Evolutionary conservation across 2,113 vertebrate species (phyloP), one percentile per base, ranked within the genome.

Genomic region (Leucosticte australis): DNA sequence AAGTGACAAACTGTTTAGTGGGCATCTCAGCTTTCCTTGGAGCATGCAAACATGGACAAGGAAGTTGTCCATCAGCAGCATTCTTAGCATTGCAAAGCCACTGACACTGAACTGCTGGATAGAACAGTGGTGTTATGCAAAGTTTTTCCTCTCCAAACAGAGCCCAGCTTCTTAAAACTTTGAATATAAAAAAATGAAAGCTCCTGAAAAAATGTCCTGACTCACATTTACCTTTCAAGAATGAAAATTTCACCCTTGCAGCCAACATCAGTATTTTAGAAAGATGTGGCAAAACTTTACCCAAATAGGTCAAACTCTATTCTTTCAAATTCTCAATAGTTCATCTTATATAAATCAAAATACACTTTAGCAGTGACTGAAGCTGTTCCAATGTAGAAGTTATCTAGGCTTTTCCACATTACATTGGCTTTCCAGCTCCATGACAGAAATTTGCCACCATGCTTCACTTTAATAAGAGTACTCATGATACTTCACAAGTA

Each of bases 111-210:
- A 42, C 4, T 26, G 10, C 60, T 60, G 14, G 30, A 44, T 2
- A 65, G 5, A 86, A 83, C 0, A 0, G 33, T 30, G 37, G 7
- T 37, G 27, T 15, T 17, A 27, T 0, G 3, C 11, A 18, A 68
- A 37, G 15, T 1, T 56, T n/a, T 11, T 15, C 14, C 39, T 49
- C 16, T 52, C 24, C 31, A 69, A 4, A 26, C 14, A 74, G 5
- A 67, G 28, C 15, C 31, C 53, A 77, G 19, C 42, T 87, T 52
- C 41, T 56, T 44, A 49, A 68, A 31, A 63, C 7, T 41, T 21
- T 8, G 74, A 87, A 56, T 12, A 56, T 4, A 0, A 24, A 39
- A 76, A 71, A 53, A 41, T 4, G 3, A 59, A 85, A 78, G 26
- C 37, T 27, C 19, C 41, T 41, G 41, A 41, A 53, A 67, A 65